These are phyloP conservation scores for Potamilus streckersoni DNA, from an alignment of 1,140 invertebrate species.

Conservation along the genomic window DNA sequence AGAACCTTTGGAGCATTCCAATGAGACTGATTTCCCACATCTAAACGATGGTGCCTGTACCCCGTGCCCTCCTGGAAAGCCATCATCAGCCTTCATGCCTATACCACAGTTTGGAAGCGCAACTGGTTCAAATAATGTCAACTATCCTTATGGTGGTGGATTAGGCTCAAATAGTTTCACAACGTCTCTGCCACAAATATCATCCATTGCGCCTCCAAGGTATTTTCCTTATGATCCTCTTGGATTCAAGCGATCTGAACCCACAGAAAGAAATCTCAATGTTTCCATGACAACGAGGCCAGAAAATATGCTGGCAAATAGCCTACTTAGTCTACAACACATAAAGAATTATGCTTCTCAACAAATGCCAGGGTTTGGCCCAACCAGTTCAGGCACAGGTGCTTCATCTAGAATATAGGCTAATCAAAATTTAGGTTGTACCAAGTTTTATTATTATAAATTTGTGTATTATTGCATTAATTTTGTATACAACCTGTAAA, in stretches of 20 bases:
- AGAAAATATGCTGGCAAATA: constrained; percentile 86
- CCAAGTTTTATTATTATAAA: too few relatives aligned
- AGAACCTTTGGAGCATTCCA: constrained; percentile 63
- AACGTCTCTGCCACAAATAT: constrained; percentile 61
- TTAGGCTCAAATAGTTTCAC: constrained; percentile 49
- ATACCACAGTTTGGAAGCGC: constrained; percentile 56
- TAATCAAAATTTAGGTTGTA: too few relatives aligned
- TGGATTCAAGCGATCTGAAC: constrained; percentile 76
- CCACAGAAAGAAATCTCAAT: constrained; percentile 59
- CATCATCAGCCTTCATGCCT: constrained; percentile 62
- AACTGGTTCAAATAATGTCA: constrained; percentile 41
- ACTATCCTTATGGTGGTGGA: constrained; percentile 39
- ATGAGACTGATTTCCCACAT: constrained; percentile 41
- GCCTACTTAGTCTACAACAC: constrained; percentile 94
- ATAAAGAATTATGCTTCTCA: constrained; percentile 90
- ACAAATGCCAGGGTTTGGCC: constrained; percentile 51
- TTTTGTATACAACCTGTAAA: too few relatives aligned
- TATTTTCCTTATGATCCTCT: constrained; percentile 94
- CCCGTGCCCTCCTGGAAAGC: constrained; percentile 12
- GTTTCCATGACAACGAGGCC: constrained; percentile 68
- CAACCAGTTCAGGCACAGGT: too few relatives aligned
- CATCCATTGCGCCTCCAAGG: constrained; percentile 62
- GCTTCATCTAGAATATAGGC: too few relatives aligned
- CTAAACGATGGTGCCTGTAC: constrained; percentile 48
- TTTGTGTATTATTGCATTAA: too few relatives aligned